Evolutionary conservation across 2,113 vertebrate genomes (phyloP).

Genomic region (Lycocorax pyrrhopterus): DNA sequence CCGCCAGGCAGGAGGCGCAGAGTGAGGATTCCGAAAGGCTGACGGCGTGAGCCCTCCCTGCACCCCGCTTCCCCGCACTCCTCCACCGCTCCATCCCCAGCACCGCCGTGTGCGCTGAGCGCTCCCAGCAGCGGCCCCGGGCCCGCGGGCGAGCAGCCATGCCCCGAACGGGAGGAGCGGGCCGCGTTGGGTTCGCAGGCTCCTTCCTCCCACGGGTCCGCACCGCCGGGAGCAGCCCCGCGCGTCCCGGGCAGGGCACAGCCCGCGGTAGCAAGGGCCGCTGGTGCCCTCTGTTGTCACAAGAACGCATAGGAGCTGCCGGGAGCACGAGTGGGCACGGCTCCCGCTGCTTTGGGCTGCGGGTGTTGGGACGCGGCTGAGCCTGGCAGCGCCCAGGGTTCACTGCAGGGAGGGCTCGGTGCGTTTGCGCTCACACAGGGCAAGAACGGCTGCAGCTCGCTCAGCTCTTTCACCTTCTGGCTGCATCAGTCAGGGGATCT

Average conservation of each 20-base stretch:
- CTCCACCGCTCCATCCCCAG: too few relatives aligned
- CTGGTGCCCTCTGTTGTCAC: conserved; percentile 70
- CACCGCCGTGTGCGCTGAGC: rapidly evolving
- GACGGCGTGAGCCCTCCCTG: background rate
- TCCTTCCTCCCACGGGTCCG: background rate
- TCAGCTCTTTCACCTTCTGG: background rate
- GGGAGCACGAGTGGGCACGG: background rate
- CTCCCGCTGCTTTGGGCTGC: background rate
- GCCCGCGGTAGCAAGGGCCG: conserved; percentile 28
- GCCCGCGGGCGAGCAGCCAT: background rate
- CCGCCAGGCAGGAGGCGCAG: background rate
- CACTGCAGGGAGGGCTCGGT: rapidly evolving
- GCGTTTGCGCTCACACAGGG: background rate
- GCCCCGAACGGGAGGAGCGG: background rate
- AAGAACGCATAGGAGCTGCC: background rate
- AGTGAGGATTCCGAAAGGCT: background rate
- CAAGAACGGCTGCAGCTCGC: rapidly evolving
- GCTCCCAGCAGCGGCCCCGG: background rate
- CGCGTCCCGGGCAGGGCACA: background rate
- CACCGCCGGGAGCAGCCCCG: background rate
- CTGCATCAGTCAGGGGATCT: background rate
- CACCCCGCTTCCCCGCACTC: background rate
- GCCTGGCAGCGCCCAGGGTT: background rate
- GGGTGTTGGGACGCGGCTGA: background rate
- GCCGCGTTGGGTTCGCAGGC: background rate